Evolutionary conservation across 2,797 vertebrate species (phyloP).

Genomic region (Ctenochaetus hawaiiensis): DNA sequence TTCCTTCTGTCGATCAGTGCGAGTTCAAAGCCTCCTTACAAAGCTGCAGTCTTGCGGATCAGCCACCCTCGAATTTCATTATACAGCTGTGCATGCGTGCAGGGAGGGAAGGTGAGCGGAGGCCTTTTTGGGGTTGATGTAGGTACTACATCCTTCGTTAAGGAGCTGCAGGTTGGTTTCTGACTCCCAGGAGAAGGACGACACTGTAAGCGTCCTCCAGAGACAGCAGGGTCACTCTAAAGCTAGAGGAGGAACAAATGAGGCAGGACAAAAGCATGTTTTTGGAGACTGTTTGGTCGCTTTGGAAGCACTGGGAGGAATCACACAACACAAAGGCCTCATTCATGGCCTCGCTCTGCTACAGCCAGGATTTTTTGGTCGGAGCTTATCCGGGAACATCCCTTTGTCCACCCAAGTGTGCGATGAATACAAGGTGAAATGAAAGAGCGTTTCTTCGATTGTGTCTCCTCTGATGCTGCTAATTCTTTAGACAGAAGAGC

Average conservation of each 20-base stretch:
- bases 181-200: conserved; percentile 38
- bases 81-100: conserved; percentile 13
- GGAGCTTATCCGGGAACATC: conserved; percentile 61
- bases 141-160: conserved; percentile 17
- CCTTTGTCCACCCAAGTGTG: conserved; percentile 57
- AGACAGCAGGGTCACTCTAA: conserved; percentile 43
- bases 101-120: conserved; percentile 5
- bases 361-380: conserved; percentile 37
- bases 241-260: conserved; percentile 58
- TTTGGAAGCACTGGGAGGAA: conserved; percentile 49
- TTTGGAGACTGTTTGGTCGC: conserved; percentile 63
- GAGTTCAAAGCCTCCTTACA: conserved; percentile 62
- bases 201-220: conserved; percentile 41
- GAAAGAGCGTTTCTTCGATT: conserved; percentile 33
- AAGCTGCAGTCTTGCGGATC: conserved; percentile 43
- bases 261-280: conserved; percentile 53
- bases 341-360: conserved; percentile 63
- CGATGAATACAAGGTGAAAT: conserved; percentile 55
- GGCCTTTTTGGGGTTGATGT: neutral
- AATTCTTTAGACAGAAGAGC: conserved; percentile 41
- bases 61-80: conserved; percentile 54
- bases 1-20: conserved; percentile 54
- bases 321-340: conserved; percentile 69
- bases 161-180: conserved; percentile 16
- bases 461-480: conserved; percentile 2